These are phyloP conservation scores for Drosophila kurseongensis DNA, from an alignment of 1,140 invertebrate species.

Conservation along the genomic window DNA sequence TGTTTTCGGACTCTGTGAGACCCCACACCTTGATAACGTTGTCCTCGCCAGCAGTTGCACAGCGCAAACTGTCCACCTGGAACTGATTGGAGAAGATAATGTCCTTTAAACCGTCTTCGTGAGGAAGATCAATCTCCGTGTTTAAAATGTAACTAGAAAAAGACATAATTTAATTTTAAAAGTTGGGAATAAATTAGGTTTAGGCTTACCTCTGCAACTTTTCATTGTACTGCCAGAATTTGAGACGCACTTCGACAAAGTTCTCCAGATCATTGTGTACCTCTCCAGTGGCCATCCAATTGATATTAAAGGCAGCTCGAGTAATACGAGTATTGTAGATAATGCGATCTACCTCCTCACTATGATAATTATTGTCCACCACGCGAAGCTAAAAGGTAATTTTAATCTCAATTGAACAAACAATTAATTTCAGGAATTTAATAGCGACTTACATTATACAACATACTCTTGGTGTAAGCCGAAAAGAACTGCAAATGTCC, in stretches of 20 bases:
- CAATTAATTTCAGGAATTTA: neutral
- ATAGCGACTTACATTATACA: conserved; percentile 89
- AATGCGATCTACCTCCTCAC: conserved; percentile 86
- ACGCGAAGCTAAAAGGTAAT: conserved; percentile 89
- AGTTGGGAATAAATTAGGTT: neutral
- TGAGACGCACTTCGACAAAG: conserved; percentile 89
- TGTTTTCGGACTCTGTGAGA: conserved; percentile 86
- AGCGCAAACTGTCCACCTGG: conserved; percentile 85
- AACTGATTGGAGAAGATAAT: conserved; percentile 88
- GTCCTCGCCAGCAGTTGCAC: conserved; percentile 89
- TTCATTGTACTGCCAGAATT: conserved; percentile 91
- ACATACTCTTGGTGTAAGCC: conserved; percentile 87
- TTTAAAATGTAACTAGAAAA: conserved; percentile 88
- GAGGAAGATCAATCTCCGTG: conserved; percentile 90
- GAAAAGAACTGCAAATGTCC: conserved; percentile 94
- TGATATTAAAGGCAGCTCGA: conserved; percentile 87
- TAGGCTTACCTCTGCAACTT: conserved; percentile 87
- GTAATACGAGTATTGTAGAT: conserved; percentile 90
- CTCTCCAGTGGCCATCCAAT: conserved; percentile 93
- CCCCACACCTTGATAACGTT: conserved; percentile 91
- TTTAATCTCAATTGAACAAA: neutral
- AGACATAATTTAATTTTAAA: neutral
- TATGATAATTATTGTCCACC: conserved; percentile 89
- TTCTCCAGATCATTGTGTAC: conserved; percentile 87
- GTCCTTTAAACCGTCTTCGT: conserved; percentile 87